A percentile compares a stretch with the other conserved stretches of the same genome.
Conservation (phyloP, 2,113 vertebrate genomes). For the Caretta caretta region DNA sequence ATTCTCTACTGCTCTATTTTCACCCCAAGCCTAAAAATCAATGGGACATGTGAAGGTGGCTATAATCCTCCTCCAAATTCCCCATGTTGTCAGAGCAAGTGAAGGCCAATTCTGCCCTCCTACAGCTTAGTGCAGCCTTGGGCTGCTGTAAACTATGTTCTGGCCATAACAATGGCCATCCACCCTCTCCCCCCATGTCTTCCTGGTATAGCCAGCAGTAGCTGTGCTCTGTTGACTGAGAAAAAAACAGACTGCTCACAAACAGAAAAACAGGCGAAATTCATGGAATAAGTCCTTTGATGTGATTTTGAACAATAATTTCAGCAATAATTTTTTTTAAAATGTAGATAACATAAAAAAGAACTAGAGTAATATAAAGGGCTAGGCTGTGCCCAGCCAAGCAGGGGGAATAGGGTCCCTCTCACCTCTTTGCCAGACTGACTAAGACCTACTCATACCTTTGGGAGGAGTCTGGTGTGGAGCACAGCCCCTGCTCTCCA, state of each 20-base stretch:
- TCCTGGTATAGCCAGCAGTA: not conserved
- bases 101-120: not conserved
- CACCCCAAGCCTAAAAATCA: not conserved
- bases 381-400: not conserved
- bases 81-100: not conserved
- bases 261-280: not conserved
- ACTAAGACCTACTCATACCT: not conserved
- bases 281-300: not conserved
- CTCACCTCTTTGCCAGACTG: not conserved
- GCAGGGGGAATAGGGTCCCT: not conserved
- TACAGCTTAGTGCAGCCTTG: too few relatives aligned
- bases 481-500: not conserved
- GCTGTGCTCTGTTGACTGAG: not conserved
- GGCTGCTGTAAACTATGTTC: not conserved
- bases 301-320: not conserved
- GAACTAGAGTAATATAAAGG: not conserved
- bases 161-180: not conserved
- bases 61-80: not conserved
- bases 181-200: not conserved
- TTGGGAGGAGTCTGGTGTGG: not conserved
- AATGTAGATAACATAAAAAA: not conserved
- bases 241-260: not conserved
- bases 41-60: not conserved
- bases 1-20: not conserved
- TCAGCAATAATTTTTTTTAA: not conserved